phyloP scores from a whole-genome alignment of 2,888 invertebrate genomes.

The Trimorus sp. region DNA sequence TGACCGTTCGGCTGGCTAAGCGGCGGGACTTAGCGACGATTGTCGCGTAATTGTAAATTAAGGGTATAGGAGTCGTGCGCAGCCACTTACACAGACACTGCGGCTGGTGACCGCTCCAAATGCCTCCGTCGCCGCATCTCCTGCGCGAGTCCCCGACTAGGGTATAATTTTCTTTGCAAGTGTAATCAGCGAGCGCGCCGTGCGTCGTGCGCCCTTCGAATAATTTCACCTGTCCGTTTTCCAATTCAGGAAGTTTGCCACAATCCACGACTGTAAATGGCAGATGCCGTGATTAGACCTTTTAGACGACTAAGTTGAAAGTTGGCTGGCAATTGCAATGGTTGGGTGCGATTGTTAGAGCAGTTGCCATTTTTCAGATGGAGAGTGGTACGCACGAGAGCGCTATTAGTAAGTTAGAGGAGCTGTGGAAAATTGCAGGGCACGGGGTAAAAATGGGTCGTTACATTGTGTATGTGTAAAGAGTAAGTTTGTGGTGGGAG shows the following conservation, averaged over 20 bases:
- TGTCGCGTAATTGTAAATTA: conserved; percentile 30
- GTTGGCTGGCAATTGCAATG: neutral
- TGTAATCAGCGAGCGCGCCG: conserved; percentile 89
- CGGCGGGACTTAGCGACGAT: conserved; percentile 10
- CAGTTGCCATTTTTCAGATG: neutral
- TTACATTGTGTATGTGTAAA: no score
- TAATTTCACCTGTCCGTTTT: conserved; percentile 88
- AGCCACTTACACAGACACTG: conserved; percentile 86
- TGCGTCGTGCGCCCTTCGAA: conserved; percentile 89
- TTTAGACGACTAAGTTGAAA: conserved; percentile 11
- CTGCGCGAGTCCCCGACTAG: conserved; percentile 89
- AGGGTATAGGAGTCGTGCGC: neutral
- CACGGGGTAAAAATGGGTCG: no score
- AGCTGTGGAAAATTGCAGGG: neutral
- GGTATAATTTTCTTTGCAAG: conserved; percentile 93
- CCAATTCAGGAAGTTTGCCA: conserved; percentile 86
- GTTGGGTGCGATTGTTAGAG: neutral
- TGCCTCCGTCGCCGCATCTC: conserved; percentile 88
- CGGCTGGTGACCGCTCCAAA: conserved; percentile 90
- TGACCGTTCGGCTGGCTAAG: neutral
- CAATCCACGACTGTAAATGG: conserved; percentile 89
- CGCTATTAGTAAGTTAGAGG: neutral
- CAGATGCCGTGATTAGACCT: conserved; percentile 13
- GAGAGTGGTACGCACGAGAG: conserved; percentile 3
- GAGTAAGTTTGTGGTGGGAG: no score